Conservation (phyloP, 37 sponge, comb jelly and placozoan species). For the Chondrilla cf. caribensis region DNA sequence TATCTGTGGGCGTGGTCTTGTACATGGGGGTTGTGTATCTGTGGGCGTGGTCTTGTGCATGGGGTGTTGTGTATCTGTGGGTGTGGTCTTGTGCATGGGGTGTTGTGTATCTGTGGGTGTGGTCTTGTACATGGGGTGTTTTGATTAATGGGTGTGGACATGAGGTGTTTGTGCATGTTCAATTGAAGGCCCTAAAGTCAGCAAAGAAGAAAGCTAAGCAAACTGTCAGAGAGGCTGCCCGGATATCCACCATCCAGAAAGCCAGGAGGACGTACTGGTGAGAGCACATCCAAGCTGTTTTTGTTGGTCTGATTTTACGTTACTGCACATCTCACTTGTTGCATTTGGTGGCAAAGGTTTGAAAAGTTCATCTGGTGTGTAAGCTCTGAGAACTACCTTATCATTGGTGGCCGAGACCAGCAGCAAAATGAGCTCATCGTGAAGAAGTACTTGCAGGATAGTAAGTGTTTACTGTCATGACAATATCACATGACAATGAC, state of each 20-base stretch:
- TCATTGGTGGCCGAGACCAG: slow-evolving; percentile 95
- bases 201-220: slow-evolving; percentile 91
- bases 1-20: too few relatives aligned
- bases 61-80: too few relatives aligned
- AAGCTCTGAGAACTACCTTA: slow-evolving; percentile 90
- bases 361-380: slow-evolving; percentile 99
- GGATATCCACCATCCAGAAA: slow-evolving; percentile 81
- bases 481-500: not conserved
- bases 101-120: too few relatives aligned
- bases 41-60: not conserved
- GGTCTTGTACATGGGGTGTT: not conserved
- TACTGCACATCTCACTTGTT: too few relatives aligned
- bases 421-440: slow-evolving; percentile 97
- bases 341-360: slow-evolving; percentile 70
- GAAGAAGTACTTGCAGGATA: slow-evolving; percentile 81
- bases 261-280: slow-evolving; percentile 92
- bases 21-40: not conserved
- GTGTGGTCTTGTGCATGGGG: too few relatives aligned
- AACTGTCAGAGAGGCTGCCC: slow-evolving; percentile 81
- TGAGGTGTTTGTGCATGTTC: not conserved
- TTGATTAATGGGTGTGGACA: not conserved
- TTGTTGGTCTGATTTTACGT: not conserved
- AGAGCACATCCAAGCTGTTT: not conserved
- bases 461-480: slow-evolving; percentile 17
- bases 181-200: slow-evolving; percentile 88